Evolutionary conservation across 2,113 vertebrate genomes (phyloP), one percentile per base, ranked within the genome.

Genomic region (Chamaea fasciata): DNA sequence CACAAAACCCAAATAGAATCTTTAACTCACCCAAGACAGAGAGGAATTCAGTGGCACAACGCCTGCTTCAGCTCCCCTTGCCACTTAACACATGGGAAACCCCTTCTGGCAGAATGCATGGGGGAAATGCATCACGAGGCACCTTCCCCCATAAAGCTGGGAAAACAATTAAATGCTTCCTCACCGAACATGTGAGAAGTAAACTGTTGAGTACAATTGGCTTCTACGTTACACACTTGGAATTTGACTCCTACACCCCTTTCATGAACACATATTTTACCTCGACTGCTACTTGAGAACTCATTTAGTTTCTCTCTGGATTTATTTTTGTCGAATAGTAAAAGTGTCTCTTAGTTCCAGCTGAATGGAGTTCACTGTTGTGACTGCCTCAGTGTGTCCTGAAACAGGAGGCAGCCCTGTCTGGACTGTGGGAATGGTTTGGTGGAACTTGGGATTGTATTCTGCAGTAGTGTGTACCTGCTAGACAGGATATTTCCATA

Each of bases 361-460:
- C 15, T 90, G 89, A 97, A 95, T 67, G 52, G 77, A 76, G 90
- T 80, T 71, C 93, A 86, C 69, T 70, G 75, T 71, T 85, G 87
- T 67, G n/a, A 78, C 71, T 90, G 75, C 44, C 82, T 23, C 82
- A 81, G 84, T 80, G 70, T 91, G 73, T 87, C 92, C 87, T 0
- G 7, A 93, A 88, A 94, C 60, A 95, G 68, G 42, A 91, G 56
- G 64, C 52, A 91, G 53, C 73, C 33, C 64, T 57, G 18, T 78
- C 87, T 68, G 68, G 87, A 95, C 81, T 92, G 76, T 67, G 62
- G 76, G 55, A 95, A 94, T 15, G 26, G 53, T 67, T 87, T 92
- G 92, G 47, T 55, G 64, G 88, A 87, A 35, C 23, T 88, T 64
- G 89, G 57, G 71, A 87, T 31, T 89, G 78, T 83, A 64, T 47